Evolutionary conservation across 2,113 vertebrate species (phyloP).

Genomic region (Morone saxatilis): DNA sequence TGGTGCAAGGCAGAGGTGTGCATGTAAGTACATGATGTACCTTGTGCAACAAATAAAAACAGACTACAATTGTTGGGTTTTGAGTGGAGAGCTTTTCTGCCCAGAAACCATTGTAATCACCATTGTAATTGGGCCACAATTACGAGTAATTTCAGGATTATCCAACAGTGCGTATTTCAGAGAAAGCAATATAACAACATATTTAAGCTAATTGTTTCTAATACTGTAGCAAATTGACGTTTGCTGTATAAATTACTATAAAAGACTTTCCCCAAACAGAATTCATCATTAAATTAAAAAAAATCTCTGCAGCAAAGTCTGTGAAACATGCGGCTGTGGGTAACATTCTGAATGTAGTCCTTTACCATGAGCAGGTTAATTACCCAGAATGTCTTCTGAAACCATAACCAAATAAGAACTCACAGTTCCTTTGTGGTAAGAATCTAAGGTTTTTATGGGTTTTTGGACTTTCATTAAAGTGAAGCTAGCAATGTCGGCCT

Average conservation of each 20-base stretch:
- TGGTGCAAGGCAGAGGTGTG: conserved; percentile 22
- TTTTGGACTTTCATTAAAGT: background rate
- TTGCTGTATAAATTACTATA: background rate
- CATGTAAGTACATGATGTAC: background rate
- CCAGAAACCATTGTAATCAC: background rate
- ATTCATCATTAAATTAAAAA: background rate
- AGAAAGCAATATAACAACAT: conserved; percentile 13
- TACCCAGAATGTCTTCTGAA: background rate
- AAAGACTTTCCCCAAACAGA: background rate
- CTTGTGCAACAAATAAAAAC: background rate
- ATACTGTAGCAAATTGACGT: conserved; percentile 5
- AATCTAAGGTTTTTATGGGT: background rate
- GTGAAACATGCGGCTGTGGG: background rate
- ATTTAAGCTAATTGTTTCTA: conserved; percentile 5
- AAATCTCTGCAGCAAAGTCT: background rate
- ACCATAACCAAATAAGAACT: background rate
- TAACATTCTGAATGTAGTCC: background rate
- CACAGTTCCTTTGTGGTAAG: background rate
- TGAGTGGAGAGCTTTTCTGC: background rate
- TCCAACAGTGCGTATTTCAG: background rate
- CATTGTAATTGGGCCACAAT: background rate
- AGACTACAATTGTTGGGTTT: background rate
- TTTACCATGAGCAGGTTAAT: background rate
- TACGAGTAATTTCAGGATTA: background rate
- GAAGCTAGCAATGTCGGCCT: background rate